Base-by-base conservation (phyloP, 2,797 vertebrate species). In the Phylloscopus collybita region DNA sequence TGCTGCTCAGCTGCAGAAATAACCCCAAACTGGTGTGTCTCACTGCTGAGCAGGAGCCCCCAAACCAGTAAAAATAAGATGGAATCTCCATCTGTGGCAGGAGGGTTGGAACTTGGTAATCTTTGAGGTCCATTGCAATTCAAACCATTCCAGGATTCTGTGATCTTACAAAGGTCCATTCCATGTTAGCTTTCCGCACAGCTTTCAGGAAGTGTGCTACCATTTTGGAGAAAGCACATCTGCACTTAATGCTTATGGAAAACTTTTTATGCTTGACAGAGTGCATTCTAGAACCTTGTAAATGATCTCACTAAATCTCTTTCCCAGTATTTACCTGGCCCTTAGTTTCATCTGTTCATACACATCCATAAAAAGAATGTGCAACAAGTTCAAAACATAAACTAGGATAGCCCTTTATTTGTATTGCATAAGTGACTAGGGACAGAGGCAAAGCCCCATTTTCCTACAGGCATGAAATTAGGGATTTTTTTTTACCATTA, bases 281-380 rank as follows among this genome's bases (percentile, higher is more conserved):
- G 78, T 50, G 29, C 13, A 4, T 90, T 88, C 36, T 67, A 64
- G 57, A 88, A 45, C 6, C 14, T 56, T 8, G 2, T 74, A 60
- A 74, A 9, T 38, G 21, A 78, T 82, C 17, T 49, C 45, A 56
- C 11, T 80, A 36, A 82, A 76, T 70, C 42, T 62, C 21, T 54
- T 79, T 15, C 13, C 13, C 30, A 47, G n/a, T 94, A 74, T 27
- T 89, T 94, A 44, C 25, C 9, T 61, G 42, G 44, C 29, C 61
- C 80, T 96, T 95, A 86, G 19, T 88, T 96, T 95, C 72, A 36
- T 88, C 45, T 90, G 23, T 80, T 23, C 88, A 86, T 92, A 56
- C 19, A 75, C 50, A 93, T 65, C 8, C 62, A 69, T 80, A 87
- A 81, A 76, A 85, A 96, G 51, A 96, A 90, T 5, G 42, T 15